A percentile compares a stretch with the other conserved stretches of the same genome.
Evolutionary conservation across 53 echinoderm and acorn worm species (phyloP).

Genomic region (Antedon mediterranea): DNA sequence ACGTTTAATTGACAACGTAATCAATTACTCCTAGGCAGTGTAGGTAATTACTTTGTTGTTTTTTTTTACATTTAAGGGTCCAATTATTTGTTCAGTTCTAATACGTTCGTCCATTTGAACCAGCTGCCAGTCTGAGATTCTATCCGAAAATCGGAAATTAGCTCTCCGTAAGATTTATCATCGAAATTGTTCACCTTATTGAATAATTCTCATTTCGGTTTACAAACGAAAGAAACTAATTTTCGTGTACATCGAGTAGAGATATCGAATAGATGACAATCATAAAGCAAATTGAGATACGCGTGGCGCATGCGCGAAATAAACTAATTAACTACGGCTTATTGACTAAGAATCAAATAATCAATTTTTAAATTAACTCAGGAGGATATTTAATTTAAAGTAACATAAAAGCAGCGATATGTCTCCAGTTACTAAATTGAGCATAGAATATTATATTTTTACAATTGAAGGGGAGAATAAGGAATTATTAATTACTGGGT

Average conservation of each 20-base stretch:
- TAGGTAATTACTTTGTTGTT: constrained; percentile 12
- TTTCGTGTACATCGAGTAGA: neutral
- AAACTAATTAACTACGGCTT: too few relatives aligned
- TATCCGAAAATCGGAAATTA: neutral
- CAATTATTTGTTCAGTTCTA: constrained; percentile 38
- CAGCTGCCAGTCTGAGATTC: neutral
- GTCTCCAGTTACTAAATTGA: too few relatives aligned
- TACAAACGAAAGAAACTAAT: neutral
- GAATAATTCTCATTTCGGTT: neutral
- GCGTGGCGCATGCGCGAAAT: too few relatives aligned
- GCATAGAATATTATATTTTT: too few relatives aligned
- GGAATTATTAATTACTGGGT: too few relatives aligned
- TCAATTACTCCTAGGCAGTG: constrained; percentile 29
- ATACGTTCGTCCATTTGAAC: constrained; percentile 31
- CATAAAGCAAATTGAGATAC: too few relatives aligned
- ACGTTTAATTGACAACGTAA: constrained; percentile 19
- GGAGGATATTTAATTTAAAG: too few relatives aligned
- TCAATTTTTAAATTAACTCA: too few relatives aligned
- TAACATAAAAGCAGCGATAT: too few relatives aligned
- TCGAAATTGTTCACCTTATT: neutral
- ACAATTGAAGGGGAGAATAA: too few relatives aligned
- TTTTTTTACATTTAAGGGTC: constrained; percentile 34
- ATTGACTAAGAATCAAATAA: too few relatives aligned
- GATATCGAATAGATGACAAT: neutral
- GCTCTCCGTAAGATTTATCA: neutral